These are phyloP conservation scores for Novumbra hubbsi DNA, from an alignment of 2,797 vertebrate genomes.

Conservation along the genomic window DNA sequence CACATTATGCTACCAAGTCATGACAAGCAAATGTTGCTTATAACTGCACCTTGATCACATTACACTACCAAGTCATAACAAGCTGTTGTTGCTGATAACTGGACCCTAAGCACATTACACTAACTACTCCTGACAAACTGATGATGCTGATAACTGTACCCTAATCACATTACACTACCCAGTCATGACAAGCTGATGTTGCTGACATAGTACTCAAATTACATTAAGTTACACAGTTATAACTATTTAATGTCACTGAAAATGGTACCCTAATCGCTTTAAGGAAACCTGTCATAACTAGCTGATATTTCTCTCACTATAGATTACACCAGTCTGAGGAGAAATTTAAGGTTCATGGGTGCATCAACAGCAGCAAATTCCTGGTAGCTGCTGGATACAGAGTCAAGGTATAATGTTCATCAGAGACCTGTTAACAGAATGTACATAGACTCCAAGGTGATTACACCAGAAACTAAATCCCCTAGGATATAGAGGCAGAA, in stretches of 20 bases:
- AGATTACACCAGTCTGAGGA: constrained; percentile 83
- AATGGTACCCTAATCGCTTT: neutral
- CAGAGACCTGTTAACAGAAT: neutral
- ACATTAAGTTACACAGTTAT: neutral
- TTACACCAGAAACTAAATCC: neutral
- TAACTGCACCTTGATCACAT: too few relatives aligned
- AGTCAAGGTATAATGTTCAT: constrained; percentile 78
- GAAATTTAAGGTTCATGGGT: constrained; percentile 78
- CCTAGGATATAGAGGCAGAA: too few relatives aligned
- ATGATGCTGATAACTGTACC: too few relatives aligned
- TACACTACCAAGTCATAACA: too few relatives aligned
- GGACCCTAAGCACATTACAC: too few relatives aligned
- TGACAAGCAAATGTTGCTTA: too few relatives aligned
- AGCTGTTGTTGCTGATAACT: too few relatives aligned
- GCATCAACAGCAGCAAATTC: constrained; percentile 83
- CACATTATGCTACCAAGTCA: neutral
- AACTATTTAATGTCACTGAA: neutral
- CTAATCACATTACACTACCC: too few relatives aligned
- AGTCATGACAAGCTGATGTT: too few relatives aligned
- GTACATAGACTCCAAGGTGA: neutral
- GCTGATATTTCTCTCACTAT: constrained; percentile 13
- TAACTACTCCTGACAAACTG: too few relatives aligned
- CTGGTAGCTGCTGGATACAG: constrained; percentile 78
- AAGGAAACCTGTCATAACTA: neutral
- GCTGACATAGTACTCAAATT: too few relatives aligned